A percentile compares a stretch with the other conserved stretches of the same genome.
Conservation (phyloP, 2,113 vertebrate genomes). For the Perca flavescens region DNA sequence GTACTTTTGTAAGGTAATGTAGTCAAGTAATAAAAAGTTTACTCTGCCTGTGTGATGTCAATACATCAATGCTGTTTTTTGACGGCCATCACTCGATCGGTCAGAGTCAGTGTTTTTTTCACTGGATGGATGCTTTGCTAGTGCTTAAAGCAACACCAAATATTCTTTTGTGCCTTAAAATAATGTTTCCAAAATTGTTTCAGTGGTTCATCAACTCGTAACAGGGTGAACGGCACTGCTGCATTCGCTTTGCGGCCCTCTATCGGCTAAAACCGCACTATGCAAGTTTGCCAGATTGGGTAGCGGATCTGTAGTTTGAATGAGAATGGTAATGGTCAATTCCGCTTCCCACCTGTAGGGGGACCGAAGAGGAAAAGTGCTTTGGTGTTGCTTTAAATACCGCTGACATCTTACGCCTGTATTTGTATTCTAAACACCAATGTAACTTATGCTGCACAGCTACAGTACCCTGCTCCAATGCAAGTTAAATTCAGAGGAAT, state of each 20-base stretch:
- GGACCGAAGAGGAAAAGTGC: too few species aligned
- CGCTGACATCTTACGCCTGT: conserved; percentile 7
- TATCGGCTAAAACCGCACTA: too few species aligned
- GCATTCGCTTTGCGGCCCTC: too few species aligned
- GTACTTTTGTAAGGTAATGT: neutral
- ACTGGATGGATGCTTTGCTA: neutral
- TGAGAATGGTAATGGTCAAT: too few species aligned
- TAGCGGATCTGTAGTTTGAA: too few species aligned
- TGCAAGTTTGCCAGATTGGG: too few species aligned
- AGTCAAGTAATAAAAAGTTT: neutral
- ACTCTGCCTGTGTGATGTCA: neutral
- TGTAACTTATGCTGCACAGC: neutral
- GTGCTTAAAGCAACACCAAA: neutral
- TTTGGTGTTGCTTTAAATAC: neutral
- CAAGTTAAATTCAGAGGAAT: neutral
- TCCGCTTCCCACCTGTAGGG: too few species aligned
- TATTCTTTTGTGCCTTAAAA: too few species aligned
- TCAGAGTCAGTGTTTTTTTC: neutral
- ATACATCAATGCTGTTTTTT: too few species aligned
- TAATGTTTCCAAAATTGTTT: too few species aligned
- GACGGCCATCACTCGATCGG: neutral
- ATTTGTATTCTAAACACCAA: conserved; percentile 17
- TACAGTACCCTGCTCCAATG: neutral
- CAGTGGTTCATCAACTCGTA: too few species aligned
- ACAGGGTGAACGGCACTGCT: too few species aligned